A percentile compares a stretch with the other conserved stretches of the same genome.
phyloP scores from a whole-genome alignment of 2,797 vertebrate species.

The Clamator glandarius region DNA sequence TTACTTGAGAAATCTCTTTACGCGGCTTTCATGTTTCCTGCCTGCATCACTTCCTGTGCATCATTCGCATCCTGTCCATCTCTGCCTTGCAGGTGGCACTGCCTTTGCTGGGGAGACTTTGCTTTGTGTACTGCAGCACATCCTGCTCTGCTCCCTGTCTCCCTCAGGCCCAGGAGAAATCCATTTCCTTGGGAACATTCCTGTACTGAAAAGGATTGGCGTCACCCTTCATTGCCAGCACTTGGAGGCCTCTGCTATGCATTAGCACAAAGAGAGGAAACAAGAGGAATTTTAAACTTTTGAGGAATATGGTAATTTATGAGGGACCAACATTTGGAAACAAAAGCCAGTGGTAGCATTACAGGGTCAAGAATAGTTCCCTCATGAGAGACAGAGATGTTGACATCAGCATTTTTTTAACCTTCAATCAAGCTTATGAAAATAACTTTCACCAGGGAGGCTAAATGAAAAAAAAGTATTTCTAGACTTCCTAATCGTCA shows the following conservation, averaged over 20 bases:
- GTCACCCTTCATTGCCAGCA: constrained; percentile 35
- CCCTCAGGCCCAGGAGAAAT: not conserved
- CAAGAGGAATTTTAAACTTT: constrained; percentile 42
- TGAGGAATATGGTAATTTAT: constrained; percentile 55
- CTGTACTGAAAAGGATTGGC: constrained; percentile 30
- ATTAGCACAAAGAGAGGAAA: constrained; percentile 62
- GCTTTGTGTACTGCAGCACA: constrained; percentile 43
- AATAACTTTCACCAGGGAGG: not conserved
- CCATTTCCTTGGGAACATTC: constrained; percentile 69
- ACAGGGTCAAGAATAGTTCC: not conserved
- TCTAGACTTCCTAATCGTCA: not conserved
- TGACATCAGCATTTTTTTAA: not conserved
- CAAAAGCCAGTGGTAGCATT: not conserved
- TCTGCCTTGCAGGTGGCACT: constrained; percentile 41
- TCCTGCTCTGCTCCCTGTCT: constrained; percentile 54
- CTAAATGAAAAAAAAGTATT: not conserved
- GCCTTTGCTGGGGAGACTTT: constrained; percentile 23
- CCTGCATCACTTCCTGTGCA: constrained; percentile 63
- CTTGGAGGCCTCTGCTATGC: not conserved
- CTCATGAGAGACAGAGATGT: not conserved
- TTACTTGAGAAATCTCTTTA: constrained; percentile 48
- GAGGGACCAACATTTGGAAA: not conserved
- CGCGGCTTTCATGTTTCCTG: constrained; percentile 56
- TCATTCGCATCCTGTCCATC: constrained; percentile 56
- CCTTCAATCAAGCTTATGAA: not conserved